phyloP scores from a whole-genome alignment of 2,797 vertebrate species.

The Fistularia commersonii region DNA sequence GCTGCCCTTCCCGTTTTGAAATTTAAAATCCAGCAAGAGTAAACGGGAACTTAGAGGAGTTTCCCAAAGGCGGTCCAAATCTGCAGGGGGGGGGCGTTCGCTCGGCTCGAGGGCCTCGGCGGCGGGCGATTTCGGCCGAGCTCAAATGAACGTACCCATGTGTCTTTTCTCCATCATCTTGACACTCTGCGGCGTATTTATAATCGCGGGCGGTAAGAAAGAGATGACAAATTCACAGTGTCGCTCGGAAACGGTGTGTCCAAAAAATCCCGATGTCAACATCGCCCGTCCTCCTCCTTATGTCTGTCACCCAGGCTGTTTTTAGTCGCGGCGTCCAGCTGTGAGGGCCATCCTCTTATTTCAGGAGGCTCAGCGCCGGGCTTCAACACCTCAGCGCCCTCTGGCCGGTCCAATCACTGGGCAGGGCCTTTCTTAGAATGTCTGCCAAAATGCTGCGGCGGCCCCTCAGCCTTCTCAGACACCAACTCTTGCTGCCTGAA shows the following conservation, averaged over 20 bases:
- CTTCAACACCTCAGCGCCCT: conserved; percentile 33
- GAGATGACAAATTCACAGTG: conserved; percentile 14
- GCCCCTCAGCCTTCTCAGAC: neutral
- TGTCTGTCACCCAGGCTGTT: conserved; percentile 27
- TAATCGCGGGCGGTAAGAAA: conserved; percentile 9
- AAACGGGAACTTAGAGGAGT: too few species aligned
- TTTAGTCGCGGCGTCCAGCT: conserved; percentile 38
- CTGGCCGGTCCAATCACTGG: conserved; percentile 23
- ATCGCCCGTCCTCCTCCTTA: conserved; percentile 15
- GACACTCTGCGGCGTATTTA: conserved; percentile 39
- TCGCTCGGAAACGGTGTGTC: conserved; percentile 38
- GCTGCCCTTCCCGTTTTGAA: too few species aligned
- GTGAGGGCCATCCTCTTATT: conserved; percentile 48
- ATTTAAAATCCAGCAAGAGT: too few species aligned
- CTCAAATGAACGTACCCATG: neutral
- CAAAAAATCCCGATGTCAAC: conserved; percentile 40
- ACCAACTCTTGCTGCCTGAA: conserved; percentile 1
- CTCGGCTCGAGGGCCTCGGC: too few species aligned
- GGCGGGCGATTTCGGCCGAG: too few species aligned
- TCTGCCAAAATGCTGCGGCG: too few species aligned
- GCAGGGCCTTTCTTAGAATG: conserved; percentile 36
- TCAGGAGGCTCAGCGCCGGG: conserved; percentile 32
- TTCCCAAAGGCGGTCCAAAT: too few species aligned
- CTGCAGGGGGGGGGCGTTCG: too few species aligned
- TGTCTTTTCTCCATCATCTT: conserved; percentile 1